phyloP scores from a whole-genome alignment of 2,888 invertebrate genomes.

The Oxyteleia sp. region DNA sequence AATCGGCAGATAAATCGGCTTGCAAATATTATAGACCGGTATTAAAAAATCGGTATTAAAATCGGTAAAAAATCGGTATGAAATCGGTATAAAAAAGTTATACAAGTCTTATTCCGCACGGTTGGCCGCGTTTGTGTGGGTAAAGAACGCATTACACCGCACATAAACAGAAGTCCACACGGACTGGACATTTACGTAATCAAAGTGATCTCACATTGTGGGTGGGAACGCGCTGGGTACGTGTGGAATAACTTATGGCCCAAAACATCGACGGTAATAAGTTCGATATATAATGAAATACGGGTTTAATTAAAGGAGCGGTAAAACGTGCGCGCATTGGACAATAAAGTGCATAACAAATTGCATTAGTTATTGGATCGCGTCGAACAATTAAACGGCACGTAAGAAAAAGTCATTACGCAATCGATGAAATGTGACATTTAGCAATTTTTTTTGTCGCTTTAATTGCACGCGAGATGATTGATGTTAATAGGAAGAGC shows the following conservation, averaged over 20 bases:
- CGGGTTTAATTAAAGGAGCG: constrained; percentile 42
- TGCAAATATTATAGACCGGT: too few relatives aligned
- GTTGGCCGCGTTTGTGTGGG: constrained; percentile 35
- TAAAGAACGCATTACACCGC: constrained; percentile 76
- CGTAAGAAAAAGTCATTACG: too few relatives aligned
- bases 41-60: too few relatives aligned
- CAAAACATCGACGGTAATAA: constrained; percentile 42
- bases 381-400: too few relatives aligned
- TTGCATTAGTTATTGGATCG: too few relatives aligned
- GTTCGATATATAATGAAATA: constrained; percentile 46
- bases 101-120: constrained; percentile 25
- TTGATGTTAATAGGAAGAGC: too few relatives aligned
- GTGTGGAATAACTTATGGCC: constrained; percentile 35
- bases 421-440: too few relatives aligned
- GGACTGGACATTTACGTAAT: constrained; percentile 85
- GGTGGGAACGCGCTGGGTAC: constrained; percentile 80
- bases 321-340: constrained; percentile 24
- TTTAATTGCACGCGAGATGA: too few relatives aligned
- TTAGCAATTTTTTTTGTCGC: too few relatives aligned
- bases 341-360: too few relatives aligned
- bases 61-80: too few relatives aligned
- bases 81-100: constrained; percentile 54
- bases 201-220: constrained; percentile 86
- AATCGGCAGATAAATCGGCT: too few relatives aligned
- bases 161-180: constrained; percentile 78